Conservation (phyloP, 2,113 vertebrate genomes). For the Pogona vitticeps region DNA sequence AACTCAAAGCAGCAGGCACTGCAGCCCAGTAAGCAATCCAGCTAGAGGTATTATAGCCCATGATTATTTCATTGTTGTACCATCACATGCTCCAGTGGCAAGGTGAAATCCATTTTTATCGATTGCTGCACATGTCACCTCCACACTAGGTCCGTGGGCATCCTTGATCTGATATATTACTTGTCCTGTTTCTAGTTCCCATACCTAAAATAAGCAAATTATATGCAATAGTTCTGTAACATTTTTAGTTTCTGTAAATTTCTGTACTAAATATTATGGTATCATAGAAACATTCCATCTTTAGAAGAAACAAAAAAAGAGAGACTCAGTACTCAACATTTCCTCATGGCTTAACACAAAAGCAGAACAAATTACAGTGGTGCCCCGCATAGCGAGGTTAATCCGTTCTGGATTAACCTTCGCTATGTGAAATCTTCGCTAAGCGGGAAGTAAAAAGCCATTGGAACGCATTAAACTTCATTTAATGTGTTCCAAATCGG, state of each 20-base stretch:
- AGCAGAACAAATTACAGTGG: too few species aligned
- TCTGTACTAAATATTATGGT: not conserved
- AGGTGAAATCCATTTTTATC: slow-evolving; percentile 68
- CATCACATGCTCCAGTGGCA: slow-evolving; percentile 76
- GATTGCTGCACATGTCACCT: slow-evolving; percentile 72
- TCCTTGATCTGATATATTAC: slow-evolving; percentile 76
- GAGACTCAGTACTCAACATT: not conserved
- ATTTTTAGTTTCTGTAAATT: not conserved
- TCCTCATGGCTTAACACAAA: not conserved
- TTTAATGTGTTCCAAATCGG: too few species aligned
- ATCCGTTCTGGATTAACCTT: too few species aligned
- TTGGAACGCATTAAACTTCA: too few species aligned
- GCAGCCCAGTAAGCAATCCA: too few species aligned
- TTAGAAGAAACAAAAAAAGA: not conserved
- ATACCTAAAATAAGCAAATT: slow-evolving; percentile 64
- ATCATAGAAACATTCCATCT: not conserved
- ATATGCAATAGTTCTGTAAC: not conserved
- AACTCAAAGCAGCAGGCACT: too few species aligned
- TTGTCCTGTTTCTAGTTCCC: slow-evolving; percentile 76
- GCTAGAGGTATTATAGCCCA: not conserved
- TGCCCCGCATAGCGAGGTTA: too few species aligned
- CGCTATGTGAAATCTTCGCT: too few species aligned
- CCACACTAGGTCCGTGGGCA: slow-evolving; percentile 66
- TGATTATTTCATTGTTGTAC: slow-evolving; percentile 62
- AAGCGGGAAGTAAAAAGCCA: too few species aligned